Percentiles rank a stretch among this genome's conserved stretches.
Conservation (phyloP, 2,888 invertebrate genomes). For the Ceraclea dissimilis region DNA sequence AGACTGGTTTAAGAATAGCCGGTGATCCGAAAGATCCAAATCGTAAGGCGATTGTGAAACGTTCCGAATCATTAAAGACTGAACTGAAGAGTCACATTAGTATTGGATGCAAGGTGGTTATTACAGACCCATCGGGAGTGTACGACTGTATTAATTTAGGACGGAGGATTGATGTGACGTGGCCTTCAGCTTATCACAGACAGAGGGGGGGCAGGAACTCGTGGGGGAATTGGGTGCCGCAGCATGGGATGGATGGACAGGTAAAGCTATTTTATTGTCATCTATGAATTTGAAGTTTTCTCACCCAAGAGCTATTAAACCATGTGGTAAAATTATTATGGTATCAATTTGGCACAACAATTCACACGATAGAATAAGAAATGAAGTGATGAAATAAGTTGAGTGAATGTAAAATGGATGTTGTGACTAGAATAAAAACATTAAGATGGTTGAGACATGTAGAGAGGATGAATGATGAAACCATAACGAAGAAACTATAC, state of each 20-base stretch:
- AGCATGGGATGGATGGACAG: constrained; percentile 86
- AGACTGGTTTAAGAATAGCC: constrained; percentile 30
- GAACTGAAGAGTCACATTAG: constrained; percentile 40
- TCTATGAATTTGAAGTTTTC: no score
- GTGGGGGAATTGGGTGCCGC: constrained; percentile 86
- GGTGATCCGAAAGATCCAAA: constrained; percentile 23
- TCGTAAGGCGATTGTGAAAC: constrained; percentile 32
- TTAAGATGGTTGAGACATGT: no score
- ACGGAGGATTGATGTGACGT: constrained; percentile 85
- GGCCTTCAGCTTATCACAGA: constrained; percentile 89
- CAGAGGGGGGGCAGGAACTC: constrained; percentile 77
- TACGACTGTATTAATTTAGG: constrained; percentile 90
- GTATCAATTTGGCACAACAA: no score
- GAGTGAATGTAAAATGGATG: no score
- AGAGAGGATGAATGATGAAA: no score
- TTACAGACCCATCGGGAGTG: constrained; percentile 51
- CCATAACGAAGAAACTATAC: no score
- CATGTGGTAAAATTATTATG: no score
- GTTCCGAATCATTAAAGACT: constrained; percentile 40
- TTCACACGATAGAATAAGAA: no score
- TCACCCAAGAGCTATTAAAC: no score
- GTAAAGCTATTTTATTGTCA: constrained; percentile 39
- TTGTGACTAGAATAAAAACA: no score
- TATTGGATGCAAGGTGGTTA: constrained; percentile 44
- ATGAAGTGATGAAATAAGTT: no score